A percentile compares a stretch with the other conserved stretches of the same genome.
Evolutionary conservation across 1,140 invertebrate species (phyloP).

Genomic region (Eueides isabella): DNA sequence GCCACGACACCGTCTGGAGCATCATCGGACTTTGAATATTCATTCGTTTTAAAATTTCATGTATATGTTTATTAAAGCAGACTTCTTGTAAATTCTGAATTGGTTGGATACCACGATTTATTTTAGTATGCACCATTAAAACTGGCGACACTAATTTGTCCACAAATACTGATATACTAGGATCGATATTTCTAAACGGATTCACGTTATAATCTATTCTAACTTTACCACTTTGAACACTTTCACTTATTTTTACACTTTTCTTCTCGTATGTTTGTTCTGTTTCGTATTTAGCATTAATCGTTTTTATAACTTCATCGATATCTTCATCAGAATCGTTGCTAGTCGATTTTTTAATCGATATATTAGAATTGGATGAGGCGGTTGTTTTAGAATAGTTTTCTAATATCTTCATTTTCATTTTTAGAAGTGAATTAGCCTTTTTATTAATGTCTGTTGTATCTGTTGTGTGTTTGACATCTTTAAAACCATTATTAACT

Average conservation of each 20-base stretch:
- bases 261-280: neutral
- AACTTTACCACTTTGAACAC: neutral
- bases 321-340: slow-evolving; percentile 31
- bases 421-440: slow-evolving; percentile 28
- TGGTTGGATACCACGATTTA: slow-evolving; percentile 59
- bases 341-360: slow-evolving; percentile 25
- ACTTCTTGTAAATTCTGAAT: slow-evolving; percentile 54
- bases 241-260: slow-evolving; percentile 19
- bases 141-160: slow-evolving; percentile 65
- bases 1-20: slow-evolving; percentile 78
- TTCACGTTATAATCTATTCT: slow-evolving; percentile 47
- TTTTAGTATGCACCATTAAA: slow-evolving; percentile 71
- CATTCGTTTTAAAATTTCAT: slow-evolving; percentile 56
- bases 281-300: slow-evolving; percentile 31
- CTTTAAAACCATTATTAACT: neutral
- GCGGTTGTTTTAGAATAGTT: slow-evolving; percentile 10
- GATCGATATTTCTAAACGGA: slow-evolving; percentile 67
- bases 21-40: slow-evolving; percentile 55
- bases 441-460: slow-evolving; percentile 2
- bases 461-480: slow-evolving; percentile 11
- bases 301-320: slow-evolving; percentile 32
- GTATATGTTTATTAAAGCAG: slow-evolving; percentile 59
- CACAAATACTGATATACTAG: slow-evolving; percentile 62
- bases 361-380: slow-evolving; percentile 32
- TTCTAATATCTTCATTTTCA: slow-evolving; percentile 23